phyloP scores from a whole-genome alignment of 2,888 invertebrate species.

The Napeogenes sylphis region DNA sequence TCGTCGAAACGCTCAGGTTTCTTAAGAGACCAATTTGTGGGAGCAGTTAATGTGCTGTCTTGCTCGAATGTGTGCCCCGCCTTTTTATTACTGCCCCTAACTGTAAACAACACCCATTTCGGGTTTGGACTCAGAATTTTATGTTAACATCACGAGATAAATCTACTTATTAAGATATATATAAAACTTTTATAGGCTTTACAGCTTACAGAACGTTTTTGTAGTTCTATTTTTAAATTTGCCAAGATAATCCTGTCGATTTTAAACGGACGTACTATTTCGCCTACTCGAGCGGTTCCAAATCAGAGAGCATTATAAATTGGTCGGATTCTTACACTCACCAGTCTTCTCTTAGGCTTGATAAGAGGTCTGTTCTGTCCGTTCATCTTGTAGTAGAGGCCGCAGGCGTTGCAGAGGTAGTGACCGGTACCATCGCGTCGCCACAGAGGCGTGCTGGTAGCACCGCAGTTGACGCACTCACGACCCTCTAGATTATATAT shows the following conservation, averaged over 20 bases:
- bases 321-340: slow-evolving; percentile 86
- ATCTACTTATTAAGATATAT: slow-evolving; percentile 15
- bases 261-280: neutral
- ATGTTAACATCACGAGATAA: slow-evolving; percentile 24
- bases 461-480: slow-evolving; percentile 99
- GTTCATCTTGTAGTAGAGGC: slow-evolving; percentile 99
- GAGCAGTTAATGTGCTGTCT: slow-evolving; percentile 66
- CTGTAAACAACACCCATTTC: slow-evolving; percentile 74
- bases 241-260: neutral
- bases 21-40: slow-evolving; percentile 72
- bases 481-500: slow-evolving; percentile 85
- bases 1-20: slow-evolving; percentile 71
- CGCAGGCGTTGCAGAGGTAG: slow-evolving; percentile 99
- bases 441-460: slow-evolving; percentile 98
- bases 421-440: slow-evolving; percentile 98
- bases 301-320: slow-evolving; percentile 43
- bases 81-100: slow-evolving; percentile 76
- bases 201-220: too few species aligned
- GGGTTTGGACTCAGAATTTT: slow-evolving; percentile 28
- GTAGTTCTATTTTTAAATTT: too few species aligned
- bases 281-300: slow-evolving; percentile 8
- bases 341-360: slow-evolving; percentile 99
- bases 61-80: slow-evolving; percentile 70
- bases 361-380: slow-evolving; percentile 98
- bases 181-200: too few species aligned